Percentiles rank a stretch among this genome's conserved stretches.
These are phyloP conservation scores for Rhyacichthys aspro DNA, from an alignment of 2,797 vertebrate genomes.

Conservation along the genomic window DNA sequence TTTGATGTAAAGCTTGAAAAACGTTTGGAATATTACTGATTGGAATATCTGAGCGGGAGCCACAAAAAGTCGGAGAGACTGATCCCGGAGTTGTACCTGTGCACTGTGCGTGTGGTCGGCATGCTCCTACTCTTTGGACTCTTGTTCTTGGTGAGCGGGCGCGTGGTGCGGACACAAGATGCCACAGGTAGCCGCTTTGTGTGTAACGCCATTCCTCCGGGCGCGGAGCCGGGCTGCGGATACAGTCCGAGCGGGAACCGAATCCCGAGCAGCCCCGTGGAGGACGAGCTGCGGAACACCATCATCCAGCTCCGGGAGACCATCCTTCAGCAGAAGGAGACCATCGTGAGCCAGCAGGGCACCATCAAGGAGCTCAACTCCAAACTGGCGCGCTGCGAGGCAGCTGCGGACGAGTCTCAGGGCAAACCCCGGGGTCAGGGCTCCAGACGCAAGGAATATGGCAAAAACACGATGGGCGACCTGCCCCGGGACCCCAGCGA, in stretches of 20 bases:
- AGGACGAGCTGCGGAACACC: constrained; percentile 90
- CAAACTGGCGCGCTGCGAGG: constrained; percentile 93
- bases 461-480: constrained; percentile 95
- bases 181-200: constrained; percentile 89
- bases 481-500: constrained; percentile 90
- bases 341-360: constrained; percentile 90
- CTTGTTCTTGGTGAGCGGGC: constrained; percentile 69
- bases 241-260: constrained; percentile 80
- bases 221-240: constrained; percentile 85
- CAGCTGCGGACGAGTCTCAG: constrained; percentile 75
- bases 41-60: constrained; percentile 7
- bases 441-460: constrained; percentile 83
- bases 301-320: constrained; percentile 94
- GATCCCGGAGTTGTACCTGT: constrained; percentile 17
- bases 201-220: constrained; percentile 90
- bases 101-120: constrained; percentile 34
- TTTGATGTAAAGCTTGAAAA: constrained; percentile 38
- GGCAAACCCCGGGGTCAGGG: constrained; percentile 79
- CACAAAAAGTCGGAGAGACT: background rate
- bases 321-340: constrained; percentile 95
- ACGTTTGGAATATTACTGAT: constrained; percentile 33
- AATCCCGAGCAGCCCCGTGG: constrained; percentile 82
- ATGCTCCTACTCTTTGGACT: constrained; percentile 84
- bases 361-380: constrained; percentile 94
- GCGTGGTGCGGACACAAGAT: constrained; percentile 64